Evolutionary conservation across 1,140 invertebrate genomes (phyloP), one percentile per base, ranked within the genome.

Genomic region (Ceratosolen solmsi): DNA sequence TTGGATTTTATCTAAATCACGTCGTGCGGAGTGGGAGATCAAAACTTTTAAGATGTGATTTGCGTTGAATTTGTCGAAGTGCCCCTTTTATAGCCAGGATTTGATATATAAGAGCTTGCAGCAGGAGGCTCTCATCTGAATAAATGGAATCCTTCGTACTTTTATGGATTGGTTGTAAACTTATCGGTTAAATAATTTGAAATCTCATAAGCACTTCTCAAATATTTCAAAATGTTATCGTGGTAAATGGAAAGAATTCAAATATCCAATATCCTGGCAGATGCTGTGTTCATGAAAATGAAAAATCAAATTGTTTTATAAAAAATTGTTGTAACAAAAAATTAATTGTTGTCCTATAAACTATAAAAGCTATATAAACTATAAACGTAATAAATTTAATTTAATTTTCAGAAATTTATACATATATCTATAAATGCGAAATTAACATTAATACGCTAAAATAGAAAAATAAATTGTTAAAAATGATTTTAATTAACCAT

Each of bases 1-100:
- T 73, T 54, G 71, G 71, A 73, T 73, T 73, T 60, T 51, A 30
- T 41, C 49, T 54, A 78, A 65, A 78, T 68, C 41, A 41, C 22
- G 60, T 36, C 4, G 33, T 15, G 36, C 36, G 15, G 22, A 41
- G 22, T 58, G 22, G 0, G 22, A 49, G 51, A 74, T 71, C 38
- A 27, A 22, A 27, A 54, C 25, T 73, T 73, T 73, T 54, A 54
- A 73, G 27, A 54, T 36, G 30, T 30, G 27, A 56, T 74, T 74
- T 49, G 49, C 2, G 49, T 25, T 22, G 49, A 22, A 51, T 49
- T 72, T 72, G n/a, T 30, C 36, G 17, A 68, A 68, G 20, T 38
- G 33, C 63, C 63, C 8, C 38, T 68, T 38, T 38, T 68, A 68
- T 38, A 38, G 33, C 63, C 38, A 0, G 8, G 22, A n/a, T 68